A percentile compares a stretch with the other conserved stretches of the same genome.
These are phyloP conservation scores for Pyrgus malvae DNA, from an alignment of 2,888 invertebrate species.

Conservation along the genomic window DNA sequence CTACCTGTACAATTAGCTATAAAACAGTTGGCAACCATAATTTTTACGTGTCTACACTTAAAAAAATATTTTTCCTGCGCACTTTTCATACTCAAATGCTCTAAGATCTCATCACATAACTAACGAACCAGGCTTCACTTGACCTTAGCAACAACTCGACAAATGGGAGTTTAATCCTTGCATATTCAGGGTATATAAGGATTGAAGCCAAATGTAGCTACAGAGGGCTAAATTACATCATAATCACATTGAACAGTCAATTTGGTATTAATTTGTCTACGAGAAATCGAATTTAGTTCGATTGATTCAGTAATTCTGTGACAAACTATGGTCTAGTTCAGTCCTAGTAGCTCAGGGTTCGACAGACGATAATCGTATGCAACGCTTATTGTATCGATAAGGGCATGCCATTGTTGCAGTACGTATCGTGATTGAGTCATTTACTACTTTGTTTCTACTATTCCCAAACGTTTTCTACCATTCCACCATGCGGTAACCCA, in stretches of 20 bases:
- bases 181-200: constrained; percentile 30
- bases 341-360: constrained; percentile 50
- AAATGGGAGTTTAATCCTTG: constrained; percentile 36
- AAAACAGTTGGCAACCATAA: too few species aligned
- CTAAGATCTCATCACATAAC: constrained; percentile 53
- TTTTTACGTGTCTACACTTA: too few species aligned
- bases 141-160: constrained; percentile 37
- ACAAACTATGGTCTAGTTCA: constrained; percentile 51
- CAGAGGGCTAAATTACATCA: constrained; percentile 17
- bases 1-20: too few species aligned
- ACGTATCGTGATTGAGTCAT: constrained; percentile 79
- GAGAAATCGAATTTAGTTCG: too few species aligned
- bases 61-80: too few species aligned
- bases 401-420: constrained; percentile 79
- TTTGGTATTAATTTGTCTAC: too few species aligned
- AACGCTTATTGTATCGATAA: constrained; percentile 81
- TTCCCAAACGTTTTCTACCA: constrained; percentile 26
- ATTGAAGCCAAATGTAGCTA: constrained; percentile 36
- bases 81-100: too few species aligned
- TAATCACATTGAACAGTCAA: background rate
- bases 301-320: too few species aligned
- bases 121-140: constrained; percentile 52
- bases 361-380: constrained; percentile 74
- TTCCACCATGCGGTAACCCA: constrained; percentile 37
- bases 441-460: constrained; percentile 46